Evolutionary conservation across 2,797 vertebrate genomes (phyloP).

Genomic region (Rhyacichthys aspro): DNA sequence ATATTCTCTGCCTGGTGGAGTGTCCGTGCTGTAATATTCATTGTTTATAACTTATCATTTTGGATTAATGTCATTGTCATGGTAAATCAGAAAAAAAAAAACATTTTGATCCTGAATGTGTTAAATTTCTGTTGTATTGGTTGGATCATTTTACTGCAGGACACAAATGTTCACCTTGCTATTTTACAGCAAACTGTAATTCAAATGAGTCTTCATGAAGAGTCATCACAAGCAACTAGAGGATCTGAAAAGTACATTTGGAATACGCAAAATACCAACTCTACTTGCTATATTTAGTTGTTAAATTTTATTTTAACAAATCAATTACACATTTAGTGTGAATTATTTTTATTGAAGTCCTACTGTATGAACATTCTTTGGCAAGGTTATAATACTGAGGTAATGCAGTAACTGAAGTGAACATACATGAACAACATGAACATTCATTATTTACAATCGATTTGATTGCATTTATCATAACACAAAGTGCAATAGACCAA

Average conservation of each 20-base stretch:
- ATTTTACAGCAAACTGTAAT: not conserved
- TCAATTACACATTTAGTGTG: not conserved
- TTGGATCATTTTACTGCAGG: not conserved
- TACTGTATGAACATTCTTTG: conserved; percentile 46
- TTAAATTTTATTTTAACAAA: not conserved
- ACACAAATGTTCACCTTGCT: not conserved
- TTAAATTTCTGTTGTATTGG: conserved; percentile 2
- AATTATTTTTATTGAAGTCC: conserved; percentile 19
- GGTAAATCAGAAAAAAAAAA: conserved; percentile 3
- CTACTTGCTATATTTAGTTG: not conserved
- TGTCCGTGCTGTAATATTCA: conserved; percentile 11
- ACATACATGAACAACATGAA: not conserved
- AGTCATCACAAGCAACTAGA: no score
- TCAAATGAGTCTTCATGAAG: not conserved
- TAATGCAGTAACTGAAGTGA: conserved; percentile 10
- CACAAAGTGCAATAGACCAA: no score
- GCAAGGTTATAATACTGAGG: conserved; percentile 44
- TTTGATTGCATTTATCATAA: no score
- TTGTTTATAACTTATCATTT: conserved; percentile 10
- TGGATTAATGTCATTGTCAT: conserved; percentile 24
- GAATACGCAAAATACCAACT: no score
- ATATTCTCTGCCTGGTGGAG: conserved; percentile 17
- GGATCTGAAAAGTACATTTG: no score
- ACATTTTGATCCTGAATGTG: conserved; percentile 17
- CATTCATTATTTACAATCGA: no score